A percentile compares a stretch with the other conserved stretches of the same genome.
Conservation (phyloP, 2,113 vertebrate species). For the Anseranas semipalmata region DNA sequence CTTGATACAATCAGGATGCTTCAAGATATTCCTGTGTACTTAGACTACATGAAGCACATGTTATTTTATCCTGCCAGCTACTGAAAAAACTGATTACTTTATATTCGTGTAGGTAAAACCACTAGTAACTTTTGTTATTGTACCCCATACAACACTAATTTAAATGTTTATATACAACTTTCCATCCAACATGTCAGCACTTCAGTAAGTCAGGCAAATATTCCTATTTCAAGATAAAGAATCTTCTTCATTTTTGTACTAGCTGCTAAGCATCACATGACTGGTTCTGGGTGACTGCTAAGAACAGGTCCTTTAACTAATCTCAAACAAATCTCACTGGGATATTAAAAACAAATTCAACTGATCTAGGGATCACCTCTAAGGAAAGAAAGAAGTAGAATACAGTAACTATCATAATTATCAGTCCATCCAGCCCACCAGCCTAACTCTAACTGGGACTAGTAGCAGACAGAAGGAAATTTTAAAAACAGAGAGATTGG, state of each 20-base stretch:
- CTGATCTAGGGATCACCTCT: not conserved
- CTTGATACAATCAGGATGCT: not conserved
- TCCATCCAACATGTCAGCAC: not conserved
- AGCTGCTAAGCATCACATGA: not conserved
- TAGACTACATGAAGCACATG: not conserved
- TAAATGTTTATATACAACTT: not conserved
- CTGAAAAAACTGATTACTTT: not conserved
- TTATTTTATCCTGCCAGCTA: not conserved
- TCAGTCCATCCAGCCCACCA: not conserved
- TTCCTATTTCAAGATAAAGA: not conserved
- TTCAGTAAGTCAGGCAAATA: not conserved
- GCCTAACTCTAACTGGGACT: not conserved
- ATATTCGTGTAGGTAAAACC: not conserved
- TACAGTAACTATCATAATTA: not conserved
- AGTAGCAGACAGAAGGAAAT: not conserved
- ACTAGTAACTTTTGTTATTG: not conserved
- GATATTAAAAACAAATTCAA: not conserved
- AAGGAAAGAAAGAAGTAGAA: not conserved
- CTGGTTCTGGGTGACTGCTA: not conserved
- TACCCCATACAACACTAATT: not conserved
- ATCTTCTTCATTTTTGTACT: not conserved
- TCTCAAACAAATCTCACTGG: not conserved
- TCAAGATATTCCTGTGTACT: not conserved
- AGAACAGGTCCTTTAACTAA: not conserved
- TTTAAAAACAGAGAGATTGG: not conserved